A percentile compares a stretch with the other conserved stretches of the same genome.
Evolutionary conservation across 2,888 invertebrate genomes (phyloP).

Genomic region (Ectropis crepuscularia): DNA sequence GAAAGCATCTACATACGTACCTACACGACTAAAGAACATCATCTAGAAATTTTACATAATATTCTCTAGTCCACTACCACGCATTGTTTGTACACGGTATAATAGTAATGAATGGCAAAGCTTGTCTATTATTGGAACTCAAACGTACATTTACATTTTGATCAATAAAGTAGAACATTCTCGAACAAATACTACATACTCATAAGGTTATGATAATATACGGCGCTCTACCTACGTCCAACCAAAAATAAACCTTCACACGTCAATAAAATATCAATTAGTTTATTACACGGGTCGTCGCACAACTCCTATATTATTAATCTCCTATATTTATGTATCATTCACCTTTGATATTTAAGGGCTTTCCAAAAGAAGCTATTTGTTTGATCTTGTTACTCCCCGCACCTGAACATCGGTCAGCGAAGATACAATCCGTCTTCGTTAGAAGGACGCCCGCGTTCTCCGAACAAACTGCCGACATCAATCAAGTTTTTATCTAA

Average conservation of each 20-base stretch:
- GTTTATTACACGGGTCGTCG: slow-evolving; percentile 4
- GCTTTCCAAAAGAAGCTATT: slow-evolving; percentile 30
- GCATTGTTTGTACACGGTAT: too few species aligned
- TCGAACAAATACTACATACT: not conserved
- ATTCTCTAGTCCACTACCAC: too few species aligned
- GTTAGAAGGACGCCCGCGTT: slow-evolving; percentile 59
- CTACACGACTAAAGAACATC: too few species aligned
- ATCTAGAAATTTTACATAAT: too few species aligned
- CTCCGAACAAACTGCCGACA: slow-evolving; percentile 58
- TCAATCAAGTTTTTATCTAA: slow-evolving; percentile 64
- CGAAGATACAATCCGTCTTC: slow-evolving; percentile 65
- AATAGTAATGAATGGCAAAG: too few species aligned
- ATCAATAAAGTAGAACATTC: not conserved
- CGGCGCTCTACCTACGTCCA: not conserved
- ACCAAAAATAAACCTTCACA: slow-evolving; percentile 4
- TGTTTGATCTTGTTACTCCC: slow-evolving; percentile 39
- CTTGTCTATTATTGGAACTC: too few species aligned
- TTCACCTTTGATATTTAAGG: slow-evolving; percentile 30
- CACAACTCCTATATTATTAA: slow-evolving; percentile 8
- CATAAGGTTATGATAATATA: not conserved
- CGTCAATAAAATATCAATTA: slow-evolving; percentile 14
- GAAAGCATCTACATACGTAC: too few species aligned
- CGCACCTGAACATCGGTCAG: slow-evolving; percentile 65
- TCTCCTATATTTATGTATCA: slow-evolving; percentile 5
- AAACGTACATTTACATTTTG: not conserved